Percentiles rank a stretch among this genome's conserved stretches.
These are phyloP conservation scores for Acanthurus leucopareius DNA, from an alignment of 2,797 vertebrate species.

Conservation along the genomic window DNA sequence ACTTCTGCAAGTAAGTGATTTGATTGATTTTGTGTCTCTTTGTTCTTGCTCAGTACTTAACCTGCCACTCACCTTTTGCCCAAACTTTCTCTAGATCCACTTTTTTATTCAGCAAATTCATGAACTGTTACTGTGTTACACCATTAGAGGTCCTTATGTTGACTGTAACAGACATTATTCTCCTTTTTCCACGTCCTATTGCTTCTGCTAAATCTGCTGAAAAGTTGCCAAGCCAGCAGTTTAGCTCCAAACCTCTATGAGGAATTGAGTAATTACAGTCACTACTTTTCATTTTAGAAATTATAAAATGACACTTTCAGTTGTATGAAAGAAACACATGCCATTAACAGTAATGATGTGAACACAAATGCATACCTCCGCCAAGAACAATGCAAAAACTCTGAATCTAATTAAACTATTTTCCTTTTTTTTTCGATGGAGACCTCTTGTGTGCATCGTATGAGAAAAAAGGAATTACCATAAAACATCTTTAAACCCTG, in stretches of 20 bases:
- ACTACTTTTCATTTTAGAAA: no score
- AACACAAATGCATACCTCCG: no score
- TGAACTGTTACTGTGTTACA: no score
- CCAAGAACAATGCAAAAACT: not conserved
- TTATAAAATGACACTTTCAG: no score
- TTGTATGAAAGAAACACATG: no score
- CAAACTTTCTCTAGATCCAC: not conserved
- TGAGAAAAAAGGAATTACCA: slow-evolving; percentile 21
- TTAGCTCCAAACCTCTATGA: no score
- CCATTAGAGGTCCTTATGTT: not conserved
- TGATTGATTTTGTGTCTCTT: not conserved
- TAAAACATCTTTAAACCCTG: slow-evolving; percentile 34
- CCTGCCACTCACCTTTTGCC: not conserved
- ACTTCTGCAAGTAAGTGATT: not conserved
- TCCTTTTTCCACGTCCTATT: no score
- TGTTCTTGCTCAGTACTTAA: not conserved
- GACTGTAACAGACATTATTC: no score
- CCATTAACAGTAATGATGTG: no score
- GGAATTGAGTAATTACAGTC: no score
- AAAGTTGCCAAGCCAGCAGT: no score
- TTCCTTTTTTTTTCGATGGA: not conserved
- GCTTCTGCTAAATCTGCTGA: no score
- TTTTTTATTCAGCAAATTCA: not conserved
- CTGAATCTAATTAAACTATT: not conserved
- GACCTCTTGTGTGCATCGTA: slow-evolving; percentile 26